Conservation (phyloP, 2,888 invertebrate species). For the Thymelicus sylvestris region DNA sequence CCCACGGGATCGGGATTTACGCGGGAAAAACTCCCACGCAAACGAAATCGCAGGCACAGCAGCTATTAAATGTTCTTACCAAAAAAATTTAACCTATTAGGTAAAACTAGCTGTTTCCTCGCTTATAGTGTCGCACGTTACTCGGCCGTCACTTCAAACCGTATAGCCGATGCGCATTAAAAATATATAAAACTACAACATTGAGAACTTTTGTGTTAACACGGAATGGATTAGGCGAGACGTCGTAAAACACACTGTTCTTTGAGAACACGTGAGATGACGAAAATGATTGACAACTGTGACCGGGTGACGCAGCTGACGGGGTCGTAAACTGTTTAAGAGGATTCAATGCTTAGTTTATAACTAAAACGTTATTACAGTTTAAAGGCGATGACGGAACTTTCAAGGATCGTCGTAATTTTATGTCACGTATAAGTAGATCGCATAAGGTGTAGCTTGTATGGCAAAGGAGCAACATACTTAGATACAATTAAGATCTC, state of each 20-base stretch:
- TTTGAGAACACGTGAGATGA: slow-evolving; percentile 41
- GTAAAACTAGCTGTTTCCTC: neutral
- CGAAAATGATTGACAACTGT: slow-evolving; percentile 50
- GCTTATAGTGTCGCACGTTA: slow-evolving; percentile 17
- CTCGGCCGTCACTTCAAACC: slow-evolving; percentile 6
- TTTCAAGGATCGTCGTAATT: slow-evolving; percentile 4
- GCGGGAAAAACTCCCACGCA: no score
- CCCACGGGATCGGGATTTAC: no score
- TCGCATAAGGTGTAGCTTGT: no score
- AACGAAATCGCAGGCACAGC: no score
- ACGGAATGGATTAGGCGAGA: slow-evolving; percentile 52
- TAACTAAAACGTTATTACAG: slow-evolving; percentile 4
- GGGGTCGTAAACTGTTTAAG: slow-evolving; percentile 39
- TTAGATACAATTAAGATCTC: no score
- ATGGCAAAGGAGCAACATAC: no score
- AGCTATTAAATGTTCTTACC: no score
- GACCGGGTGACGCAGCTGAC: slow-evolving; percentile 40
- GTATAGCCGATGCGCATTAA: slow-evolving; percentile 45
- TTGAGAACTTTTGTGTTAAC: slow-evolving; percentile 31
- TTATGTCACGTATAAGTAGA: no score
- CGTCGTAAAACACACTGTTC: slow-evolving; percentile 51
- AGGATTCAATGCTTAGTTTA: slow-evolving; percentile 15
- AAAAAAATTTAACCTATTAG: neutral
- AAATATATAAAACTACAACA: slow-evolving; percentile 47
- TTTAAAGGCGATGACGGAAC: neutral